These are phyloP conservation scores for Callionymus lyra DNA, from an alignment of 2,113 vertebrate species.

Conservation along the genomic window DNA sequence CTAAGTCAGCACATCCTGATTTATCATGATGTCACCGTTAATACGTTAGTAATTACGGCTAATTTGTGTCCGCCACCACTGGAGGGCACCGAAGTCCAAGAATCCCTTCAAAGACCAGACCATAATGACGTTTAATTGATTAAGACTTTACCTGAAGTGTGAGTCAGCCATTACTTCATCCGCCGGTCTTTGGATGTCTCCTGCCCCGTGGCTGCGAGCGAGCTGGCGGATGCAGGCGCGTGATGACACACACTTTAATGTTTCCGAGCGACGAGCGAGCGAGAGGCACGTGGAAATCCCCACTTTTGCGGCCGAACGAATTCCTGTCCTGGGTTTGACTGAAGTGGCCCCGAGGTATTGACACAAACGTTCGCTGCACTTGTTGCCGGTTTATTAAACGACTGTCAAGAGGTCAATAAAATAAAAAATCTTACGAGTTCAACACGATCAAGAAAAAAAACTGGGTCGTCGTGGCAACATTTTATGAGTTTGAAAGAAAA, in stretches of 20 bases:
- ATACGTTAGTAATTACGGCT: too few relatives aligned
- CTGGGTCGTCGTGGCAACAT: too few relatives aligned
- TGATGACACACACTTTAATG: constrained; percentile 45
- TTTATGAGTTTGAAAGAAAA: too few relatives aligned
- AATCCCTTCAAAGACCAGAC: constrained; percentile 25
- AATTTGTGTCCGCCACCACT: constrained; percentile 38
- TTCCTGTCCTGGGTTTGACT: constrained; percentile 57
- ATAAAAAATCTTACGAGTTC: too few relatives aligned
- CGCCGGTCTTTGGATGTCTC: constrained; percentile 36
- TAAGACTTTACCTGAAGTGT: constrained; percentile 43
- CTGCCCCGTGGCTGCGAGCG: constrained; percentile 36
- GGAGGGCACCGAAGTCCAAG: constrained; percentile 59
- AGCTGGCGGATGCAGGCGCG: constrained; percentile 39
- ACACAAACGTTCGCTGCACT: constrained; percentile 12
- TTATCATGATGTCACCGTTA: too few relatives aligned
- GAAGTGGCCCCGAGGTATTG: constrained; percentile 46
- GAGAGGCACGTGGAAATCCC: constrained; percentile 59
- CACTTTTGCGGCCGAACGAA: constrained; percentile 37
- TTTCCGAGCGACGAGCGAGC: constrained; percentile 22
- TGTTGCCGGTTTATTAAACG: too few relatives aligned
- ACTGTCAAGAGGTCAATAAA: too few relatives aligned
- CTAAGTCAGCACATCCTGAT: too few relatives aligned
- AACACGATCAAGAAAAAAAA: too few relatives aligned
- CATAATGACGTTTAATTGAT: constrained; percentile 40
- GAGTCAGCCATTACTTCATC: constrained; percentile 44